Evolutionary conservation across 2,797 vertebrate species (phyloP).

Genomic region (Micropoecilia bifurca): DNA sequence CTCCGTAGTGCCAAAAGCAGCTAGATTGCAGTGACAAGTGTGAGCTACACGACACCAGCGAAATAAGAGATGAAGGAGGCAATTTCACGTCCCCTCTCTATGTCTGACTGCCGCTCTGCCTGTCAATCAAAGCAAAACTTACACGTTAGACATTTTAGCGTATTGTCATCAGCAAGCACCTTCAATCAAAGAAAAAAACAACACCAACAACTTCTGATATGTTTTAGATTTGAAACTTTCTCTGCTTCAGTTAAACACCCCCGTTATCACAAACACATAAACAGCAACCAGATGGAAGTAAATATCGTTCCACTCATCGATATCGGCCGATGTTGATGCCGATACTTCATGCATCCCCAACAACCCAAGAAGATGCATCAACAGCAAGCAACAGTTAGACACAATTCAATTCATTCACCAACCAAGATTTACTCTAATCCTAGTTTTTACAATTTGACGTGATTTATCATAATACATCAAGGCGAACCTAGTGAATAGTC

Average conservation of each 20-base stretch:
- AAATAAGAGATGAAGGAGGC: slow-evolving; percentile 75
- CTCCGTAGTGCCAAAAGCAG: slow-evolving; percentile 74
- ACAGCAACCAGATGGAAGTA: background rate
- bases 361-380: background rate
- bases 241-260: background rate
- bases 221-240: background rate
- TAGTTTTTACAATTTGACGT: background rate
- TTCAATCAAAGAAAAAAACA: slow-evolving; percentile 22
- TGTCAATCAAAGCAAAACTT: slow-evolving; percentile 62
- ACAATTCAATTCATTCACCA: background rate
- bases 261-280: background rate
- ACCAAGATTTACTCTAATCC: background rate
- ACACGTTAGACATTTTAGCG: slow-evolving; percentile 24
- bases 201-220: background rate
- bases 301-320: background rate
- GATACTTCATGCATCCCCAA: background rate
- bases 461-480: background rate
- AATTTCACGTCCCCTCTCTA: slow-evolving; percentile 64
- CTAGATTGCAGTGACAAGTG: slow-evolving; percentile 79
- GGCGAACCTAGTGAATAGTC: background rate
- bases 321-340: background rate
- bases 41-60: slow-evolving; percentile 73
- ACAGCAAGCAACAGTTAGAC: background rate
- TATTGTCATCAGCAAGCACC: slow-evolving; percentile 16
- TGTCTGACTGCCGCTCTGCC: slow-evolving; percentile 63